Base-by-base conservation (phyloP, 2,888 invertebrate species). In the Nomada flava region DNA sequence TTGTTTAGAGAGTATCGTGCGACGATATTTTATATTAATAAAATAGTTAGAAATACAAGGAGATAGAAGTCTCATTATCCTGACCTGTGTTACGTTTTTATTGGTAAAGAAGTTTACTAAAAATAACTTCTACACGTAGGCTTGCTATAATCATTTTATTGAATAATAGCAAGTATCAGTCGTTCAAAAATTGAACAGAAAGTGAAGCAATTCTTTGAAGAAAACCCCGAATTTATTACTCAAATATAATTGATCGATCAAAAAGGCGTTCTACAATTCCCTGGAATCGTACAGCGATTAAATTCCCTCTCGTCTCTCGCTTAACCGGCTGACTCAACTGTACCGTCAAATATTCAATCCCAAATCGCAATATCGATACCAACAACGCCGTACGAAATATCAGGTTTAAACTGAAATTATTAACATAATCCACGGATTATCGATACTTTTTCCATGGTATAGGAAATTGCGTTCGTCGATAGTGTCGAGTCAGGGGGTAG, bases 401-500 rank as follows among this genome's bases (percentile, higher is more conserved):
- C 23, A 50, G n/a, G 7, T 20, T n/a, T 52, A 26, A 52, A 42
- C 53, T 13, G n/a, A 44, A 52, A 76, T 79, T 77, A 79, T 79
- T 64, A 26, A 78, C 53, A 36, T 55, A 76, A 76, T 68, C 52
- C 57, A 42, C 3, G 57, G 52, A 69, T 76, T 59, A 64, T n/a
- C 26, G 26, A 59, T 76, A 76, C 68, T 50, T 64, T 59, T 64
- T 52, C 26, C 44, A 63, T 13, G 18, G 15, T 13, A 79, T 64
- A 77, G 59, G 50, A 79, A 65, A 53, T 50, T 20, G 26, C 10
- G 59, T 57, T 36, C 52, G 57, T n/a, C 23, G 63, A 62, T 60
- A 77, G 44, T 29, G 70, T 79, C 10, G 78, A 77, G 79, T 77
- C 79, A 70, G 79, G 15, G 23, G 42, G 55, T 55, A 69, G 55